A percentile compares a stretch with the other conserved stretches of the same genome.
Conservation (phyloP, 92 coral and sea anemone species). For the Epizoanthus scotinus region DNA sequence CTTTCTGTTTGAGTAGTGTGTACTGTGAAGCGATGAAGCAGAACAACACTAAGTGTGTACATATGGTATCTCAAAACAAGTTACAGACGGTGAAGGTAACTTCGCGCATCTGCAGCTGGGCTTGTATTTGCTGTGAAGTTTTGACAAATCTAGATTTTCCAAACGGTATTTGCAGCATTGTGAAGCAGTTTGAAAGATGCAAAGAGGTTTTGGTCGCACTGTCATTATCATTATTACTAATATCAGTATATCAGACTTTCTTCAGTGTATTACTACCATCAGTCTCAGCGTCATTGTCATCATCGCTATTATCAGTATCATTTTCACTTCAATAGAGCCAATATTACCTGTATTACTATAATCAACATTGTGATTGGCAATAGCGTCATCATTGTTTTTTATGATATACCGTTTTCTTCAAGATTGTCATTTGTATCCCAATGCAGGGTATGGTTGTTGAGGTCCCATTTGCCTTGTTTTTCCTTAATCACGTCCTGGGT, state of each 20-base stretch:
- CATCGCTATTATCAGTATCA: neutral
- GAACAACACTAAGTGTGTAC: neutral
- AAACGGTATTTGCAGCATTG: too few species aligned
- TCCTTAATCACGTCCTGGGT: slow-evolving; percentile 87
- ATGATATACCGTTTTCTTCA: neutral
- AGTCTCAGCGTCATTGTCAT: neutral
- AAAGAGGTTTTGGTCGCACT: too few species aligned
- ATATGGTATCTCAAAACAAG: neutral
- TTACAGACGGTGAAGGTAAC: neutral
- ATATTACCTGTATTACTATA: neutral
- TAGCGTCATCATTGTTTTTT: neutral
- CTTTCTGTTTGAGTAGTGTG: neutral
- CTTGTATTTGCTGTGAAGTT: too few species aligned
- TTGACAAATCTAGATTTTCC: too few species aligned
- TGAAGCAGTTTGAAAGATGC: too few species aligned
- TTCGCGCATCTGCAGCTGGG: too few species aligned
- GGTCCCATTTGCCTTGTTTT: slow-evolving; percentile 94
- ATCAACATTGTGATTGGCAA: neutral
- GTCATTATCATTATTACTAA: neutral
- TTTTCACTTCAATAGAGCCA: neutral
- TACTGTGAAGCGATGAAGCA: neutral
- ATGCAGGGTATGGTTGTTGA: slow-evolving; percentile 95
- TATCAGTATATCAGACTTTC: neutral
- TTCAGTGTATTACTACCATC: neutral
- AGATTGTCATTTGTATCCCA: neutral